These are phyloP conservation scores for Thalassoma bifasciatum DNA, from an alignment of 2,113 vertebrate genomes.

Conservation along the genomic window DNA sequence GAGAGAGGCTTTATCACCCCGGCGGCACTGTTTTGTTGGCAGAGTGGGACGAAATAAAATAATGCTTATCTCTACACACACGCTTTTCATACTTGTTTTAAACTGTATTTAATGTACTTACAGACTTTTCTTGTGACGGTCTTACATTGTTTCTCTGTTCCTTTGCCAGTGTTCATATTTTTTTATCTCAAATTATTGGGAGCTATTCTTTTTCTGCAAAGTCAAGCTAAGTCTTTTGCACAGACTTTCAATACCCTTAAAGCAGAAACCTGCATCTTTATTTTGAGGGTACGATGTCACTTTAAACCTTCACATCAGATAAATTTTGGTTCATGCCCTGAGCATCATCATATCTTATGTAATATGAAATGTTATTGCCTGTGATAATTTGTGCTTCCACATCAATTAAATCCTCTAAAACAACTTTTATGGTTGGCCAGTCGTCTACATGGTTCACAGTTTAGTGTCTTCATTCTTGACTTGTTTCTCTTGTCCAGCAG, in stretches of 20 bases:
- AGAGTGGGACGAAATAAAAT: slow-evolving; percentile 19
- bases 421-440: neutral
- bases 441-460: neutral
- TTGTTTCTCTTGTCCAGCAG: slow-evolving; percentile 5
- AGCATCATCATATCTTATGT: neutral
- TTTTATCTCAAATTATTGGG: neutral
- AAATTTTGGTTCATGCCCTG: neutral
- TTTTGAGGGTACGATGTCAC: neutral
- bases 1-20: slow-evolving; percentile 50
- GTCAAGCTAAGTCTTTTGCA: neutral
- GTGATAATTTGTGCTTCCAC: neutral
- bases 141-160: slow-evolving; percentile 26
- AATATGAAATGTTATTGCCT: neutral
- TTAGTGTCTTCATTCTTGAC: neutral
- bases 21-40: neutral
- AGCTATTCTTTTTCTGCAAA: slow-evolving; percentile 13
- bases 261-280: neutral
- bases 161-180: slow-evolving; percentile 2
- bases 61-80: neutral
- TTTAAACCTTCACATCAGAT: slow-evolving; percentile 5
- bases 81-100: slow-evolving; percentile 28
- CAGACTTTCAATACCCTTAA: neutral
- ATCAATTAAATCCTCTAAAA: neutral
- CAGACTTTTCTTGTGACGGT: slow-evolving; percentile 14
- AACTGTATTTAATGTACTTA: slow-evolving; percentile 1